Base-by-base conservation (phyloP, 2,113 vertebrate species). In the Rhinolophus ferrumequinum region DNA sequence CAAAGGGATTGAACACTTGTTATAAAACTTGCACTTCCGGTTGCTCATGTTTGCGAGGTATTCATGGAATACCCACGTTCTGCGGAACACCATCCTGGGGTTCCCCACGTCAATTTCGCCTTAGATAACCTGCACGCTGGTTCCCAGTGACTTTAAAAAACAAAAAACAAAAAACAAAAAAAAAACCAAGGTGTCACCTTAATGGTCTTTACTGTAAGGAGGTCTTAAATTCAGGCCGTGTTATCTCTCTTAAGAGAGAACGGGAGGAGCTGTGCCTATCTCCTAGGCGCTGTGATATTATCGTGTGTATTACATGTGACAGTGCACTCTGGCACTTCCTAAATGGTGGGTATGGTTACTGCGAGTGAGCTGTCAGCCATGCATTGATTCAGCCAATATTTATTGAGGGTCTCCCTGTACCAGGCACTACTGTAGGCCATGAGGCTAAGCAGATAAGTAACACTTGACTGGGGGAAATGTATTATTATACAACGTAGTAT, bases 61-160 rank as follows among this genome's bases (percentile, higher is more conserved):
- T 38, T 52, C 8, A 0, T 14, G 50, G 33, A 28, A n/a, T 47
- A 24, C 22, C 35, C 7, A 8, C 35, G 2, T 81, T 66, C 52
- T 9, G 15, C 73, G 64, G 26, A 21, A 3, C 9, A 1, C 33
- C 14, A 0, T 35, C 44, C 67, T 28, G 2, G 41, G 41, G 28
- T 52, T 28, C 12, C 6, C 41, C 6, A 5, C 56, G 3, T 72
- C 26, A 24, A 30, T 62, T 85, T 70, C 75, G 81, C 3, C 79
- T 82, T 70, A 12, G 33, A 5, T 33, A 24, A 8, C 54, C 80
- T 52, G 33, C 13, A 44, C 76, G 76, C 10, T 47, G 30, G 28
- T 76, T 88, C 60, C 77, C 92, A 67, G 15, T 28, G 70, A 64
- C 66, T 88, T 73, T 79, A 58, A 22, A 12, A 84, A 85, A 76